These are phyloP conservation scores for Portunus trituberculatus DNA, from an alignment of 1,140 invertebrate species.

Conservation along the genomic window DNA sequence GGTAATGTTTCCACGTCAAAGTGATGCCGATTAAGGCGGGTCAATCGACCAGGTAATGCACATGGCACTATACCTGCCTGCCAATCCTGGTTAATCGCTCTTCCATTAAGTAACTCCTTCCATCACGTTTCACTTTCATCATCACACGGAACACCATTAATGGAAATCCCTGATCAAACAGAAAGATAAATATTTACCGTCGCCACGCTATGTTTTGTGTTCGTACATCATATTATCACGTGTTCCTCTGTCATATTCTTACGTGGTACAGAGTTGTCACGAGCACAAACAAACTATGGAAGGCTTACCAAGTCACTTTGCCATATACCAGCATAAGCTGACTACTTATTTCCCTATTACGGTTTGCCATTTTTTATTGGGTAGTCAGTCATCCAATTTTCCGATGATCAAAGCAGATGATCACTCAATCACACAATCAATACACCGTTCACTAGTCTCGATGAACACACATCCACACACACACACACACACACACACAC, in stretches of 20 bases:
- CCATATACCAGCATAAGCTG: not conserved
- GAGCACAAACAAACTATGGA: not conserved
- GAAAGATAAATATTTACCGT: not conserved
- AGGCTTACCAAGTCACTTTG: not conserved
- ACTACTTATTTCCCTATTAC: not conserved
- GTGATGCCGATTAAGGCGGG: not conserved
- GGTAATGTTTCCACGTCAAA: not conserved
- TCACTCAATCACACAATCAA: conserved; percentile 9
- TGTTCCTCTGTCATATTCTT: not conserved
- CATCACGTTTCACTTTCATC: not conserved
- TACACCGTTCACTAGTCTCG: not conserved
- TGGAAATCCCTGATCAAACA: not conserved
- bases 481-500: not conserved
- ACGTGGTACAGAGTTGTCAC: not conserved
- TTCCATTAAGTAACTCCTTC: conserved; percentile 12
- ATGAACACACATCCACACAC: not conserved
- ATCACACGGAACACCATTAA: not conserved
- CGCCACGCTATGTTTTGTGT: not conserved
- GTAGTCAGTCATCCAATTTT: not conserved
- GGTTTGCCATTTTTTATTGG: not conserved
- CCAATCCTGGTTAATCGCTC: not conserved
- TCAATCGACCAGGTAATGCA: not conserved
- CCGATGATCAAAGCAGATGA: conserved; percentile 20
- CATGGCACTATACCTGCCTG: not conserved
- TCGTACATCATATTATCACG: not conserved